Conservation (phyloP, 1,140 invertebrate species). For the Wiebesia pumilae region DNA sequence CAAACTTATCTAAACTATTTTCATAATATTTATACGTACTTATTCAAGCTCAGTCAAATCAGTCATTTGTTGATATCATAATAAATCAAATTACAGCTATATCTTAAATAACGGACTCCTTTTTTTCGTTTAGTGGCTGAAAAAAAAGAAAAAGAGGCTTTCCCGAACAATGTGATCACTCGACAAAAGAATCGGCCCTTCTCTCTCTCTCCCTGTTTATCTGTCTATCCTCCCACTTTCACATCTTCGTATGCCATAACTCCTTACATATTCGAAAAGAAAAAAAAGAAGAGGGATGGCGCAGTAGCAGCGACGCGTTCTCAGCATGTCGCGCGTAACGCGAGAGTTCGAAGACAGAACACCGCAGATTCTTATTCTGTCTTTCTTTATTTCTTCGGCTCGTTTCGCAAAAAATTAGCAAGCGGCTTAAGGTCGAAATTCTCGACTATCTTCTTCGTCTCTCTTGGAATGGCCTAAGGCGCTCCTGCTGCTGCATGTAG, state of each 20-base stretch:
- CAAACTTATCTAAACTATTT: not conserved
- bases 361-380: not conserved
- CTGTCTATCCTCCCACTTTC: not conserved
- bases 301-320: not conserved
- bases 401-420: not conserved
- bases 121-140: not conserved
- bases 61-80: not conserved
- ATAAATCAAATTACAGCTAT: not conserved
- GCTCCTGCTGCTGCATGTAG: not conserved
- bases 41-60: not conserved
- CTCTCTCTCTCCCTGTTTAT: not conserved
- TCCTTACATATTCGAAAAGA: not conserved
- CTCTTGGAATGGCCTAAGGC: not conserved
- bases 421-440: constrained; percentile 28
- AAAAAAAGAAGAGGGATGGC: not conserved
- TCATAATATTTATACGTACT: not conserved
- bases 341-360: not conserved
- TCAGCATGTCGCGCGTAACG: not conserved
- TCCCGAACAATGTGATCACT: constrained; percentile 4
- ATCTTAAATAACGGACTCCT: not conserved
- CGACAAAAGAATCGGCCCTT: not conserved
- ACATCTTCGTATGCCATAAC: not conserved
- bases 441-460: not conserved
- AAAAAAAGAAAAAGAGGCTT: not conserved
- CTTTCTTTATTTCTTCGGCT: not conserved